phyloP scores from a whole-genome alignment of 2,113 vertebrate species.

The Nicator chloris region DNA sequence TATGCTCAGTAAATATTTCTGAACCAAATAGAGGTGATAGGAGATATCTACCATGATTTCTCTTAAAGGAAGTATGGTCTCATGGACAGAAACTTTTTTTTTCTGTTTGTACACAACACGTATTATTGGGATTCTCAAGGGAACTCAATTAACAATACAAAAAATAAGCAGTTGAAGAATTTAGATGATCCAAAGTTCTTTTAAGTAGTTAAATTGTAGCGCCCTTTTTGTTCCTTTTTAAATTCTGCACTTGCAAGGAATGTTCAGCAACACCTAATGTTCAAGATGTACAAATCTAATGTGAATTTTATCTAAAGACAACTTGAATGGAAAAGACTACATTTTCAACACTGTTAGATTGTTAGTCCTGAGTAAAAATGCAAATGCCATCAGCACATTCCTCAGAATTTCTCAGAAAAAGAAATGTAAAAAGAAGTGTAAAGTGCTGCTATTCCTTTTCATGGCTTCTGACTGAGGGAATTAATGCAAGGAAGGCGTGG shows the following conservation, averaged over 20 bases:
- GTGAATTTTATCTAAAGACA: not conserved
- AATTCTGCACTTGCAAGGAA: not conserved
- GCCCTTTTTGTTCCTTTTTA: not conserved
- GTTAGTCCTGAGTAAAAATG: not conserved
- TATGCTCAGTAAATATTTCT: not conserved
- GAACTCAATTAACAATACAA: not conserved
- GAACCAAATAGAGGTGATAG: not conserved
- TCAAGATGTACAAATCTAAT: not conserved
- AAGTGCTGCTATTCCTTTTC: not conserved
- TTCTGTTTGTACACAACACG: not conserved
- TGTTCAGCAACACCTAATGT: not conserved
- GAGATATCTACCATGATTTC: not conserved
- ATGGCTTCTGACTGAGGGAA: not conserved
- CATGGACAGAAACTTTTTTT: not conserved
- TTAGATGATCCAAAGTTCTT: not conserved
- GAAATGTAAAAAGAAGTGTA: not conserved
- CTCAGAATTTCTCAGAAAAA: no score
- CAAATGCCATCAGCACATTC: not conserved
- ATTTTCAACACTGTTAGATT: not conserved
- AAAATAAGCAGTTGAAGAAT: not conserved
- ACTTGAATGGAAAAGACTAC: not conserved
- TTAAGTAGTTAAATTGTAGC: not conserved
- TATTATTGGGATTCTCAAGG: not conserved
- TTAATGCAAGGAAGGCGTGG: not conserved
- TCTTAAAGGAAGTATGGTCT: not conserved